Base-by-base conservation (phyloP, 1,140 invertebrate genomes). In the Listronotus bonariensis region DNA sequence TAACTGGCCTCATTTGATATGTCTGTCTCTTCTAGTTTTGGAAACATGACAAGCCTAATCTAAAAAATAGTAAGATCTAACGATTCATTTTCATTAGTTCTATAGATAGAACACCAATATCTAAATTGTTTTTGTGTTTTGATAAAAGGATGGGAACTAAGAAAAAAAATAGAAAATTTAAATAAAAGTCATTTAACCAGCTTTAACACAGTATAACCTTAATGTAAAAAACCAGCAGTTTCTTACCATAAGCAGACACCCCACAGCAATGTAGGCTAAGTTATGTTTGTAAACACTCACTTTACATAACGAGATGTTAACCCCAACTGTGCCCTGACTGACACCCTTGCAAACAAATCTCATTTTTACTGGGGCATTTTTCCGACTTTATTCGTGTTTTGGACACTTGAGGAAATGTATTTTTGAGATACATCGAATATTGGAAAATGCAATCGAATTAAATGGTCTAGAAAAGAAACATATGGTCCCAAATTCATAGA, bases 271-370 rank as follows among this genome's bases (percentile, higher is more conserved):
- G 48, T 20, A 64, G 68, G 71, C 58, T 74, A 70, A 76, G 68
- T 76, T 76, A 76, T 76, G 67, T 68, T 67, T 69, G 72, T 75
- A 75, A 76, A 76, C 75, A 75, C 68, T 74, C 75, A 76, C 75
- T 76, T 75, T 75, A 75, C 72, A 75, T 76, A 76, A 76, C 75
- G 74, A 76, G 75, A 75, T 75, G 70, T 72, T 74, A 73, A 75
- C 70, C 72, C 67, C 68, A 62, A 69, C 68, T 65, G 59, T 57
- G 66, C 54, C 66, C 69, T 68, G 48, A 62, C 41, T 41, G 46
- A 54, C 31, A 34, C 53, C 62, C 62, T 18, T 10, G 31, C 43
- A 40, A 59, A 59, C 48, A 59, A 59, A 59, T 59, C 48, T 59
- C 34, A 49, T 49, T 59, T 55, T 59, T 49, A 59, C 57, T 59